These are phyloP conservation scores for Drosophila rellima DNA, from an alignment of 2,888 invertebrate genomes.

Conservation along the genomic window DNA sequence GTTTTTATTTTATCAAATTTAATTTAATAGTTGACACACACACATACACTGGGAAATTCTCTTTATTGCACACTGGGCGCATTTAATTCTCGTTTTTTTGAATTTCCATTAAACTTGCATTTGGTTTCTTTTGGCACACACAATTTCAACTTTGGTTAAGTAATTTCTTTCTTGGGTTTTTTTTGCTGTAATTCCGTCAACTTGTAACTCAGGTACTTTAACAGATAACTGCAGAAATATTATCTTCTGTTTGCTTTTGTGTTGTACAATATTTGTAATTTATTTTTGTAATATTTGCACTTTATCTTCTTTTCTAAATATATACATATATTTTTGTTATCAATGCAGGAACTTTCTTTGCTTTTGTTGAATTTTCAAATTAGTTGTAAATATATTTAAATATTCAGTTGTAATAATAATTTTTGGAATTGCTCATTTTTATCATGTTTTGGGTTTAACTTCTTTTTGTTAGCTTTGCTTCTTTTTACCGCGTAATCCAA, in stretches of 20 bases:
- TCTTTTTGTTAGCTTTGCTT: constrained; percentile 27
- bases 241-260: constrained; percentile 7
- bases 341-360: constrained; percentile 79
- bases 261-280: constrained; percentile 1
- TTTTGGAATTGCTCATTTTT: constrained; percentile 53
- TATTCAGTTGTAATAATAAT: constrained; percentile 51
- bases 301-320: constrained; percentile 41
- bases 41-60: constrained; percentile 37
- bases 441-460: constrained; percentile 33
- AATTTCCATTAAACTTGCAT: constrained; percentile 50
- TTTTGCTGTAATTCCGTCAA: constrained; percentile 15
- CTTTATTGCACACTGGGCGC: constrained; percentile 49
- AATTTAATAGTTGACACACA: constrained; percentile 24
- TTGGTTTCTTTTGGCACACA: constrained; percentile 70
- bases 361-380: constrained; percentile 45
- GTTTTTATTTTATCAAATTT: constrained; percentile 15
- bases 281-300: constrained; percentile 52
- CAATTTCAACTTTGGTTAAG: constrained; percentile 61
- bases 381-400: constrained; percentile 37
- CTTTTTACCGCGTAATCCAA: constrained; percentile 81
- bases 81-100: constrained; percentile 43
- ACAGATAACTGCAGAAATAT: constrained; percentile 38
- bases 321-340: constrained; percentile 43
- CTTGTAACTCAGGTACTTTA: constrained; percentile 45
- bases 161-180: constrained; percentile 24